Evolutionary conservation across 1,140 invertebrate genomes (phyloP).

Genomic region (Rhagoletis zephyria): DNA sequence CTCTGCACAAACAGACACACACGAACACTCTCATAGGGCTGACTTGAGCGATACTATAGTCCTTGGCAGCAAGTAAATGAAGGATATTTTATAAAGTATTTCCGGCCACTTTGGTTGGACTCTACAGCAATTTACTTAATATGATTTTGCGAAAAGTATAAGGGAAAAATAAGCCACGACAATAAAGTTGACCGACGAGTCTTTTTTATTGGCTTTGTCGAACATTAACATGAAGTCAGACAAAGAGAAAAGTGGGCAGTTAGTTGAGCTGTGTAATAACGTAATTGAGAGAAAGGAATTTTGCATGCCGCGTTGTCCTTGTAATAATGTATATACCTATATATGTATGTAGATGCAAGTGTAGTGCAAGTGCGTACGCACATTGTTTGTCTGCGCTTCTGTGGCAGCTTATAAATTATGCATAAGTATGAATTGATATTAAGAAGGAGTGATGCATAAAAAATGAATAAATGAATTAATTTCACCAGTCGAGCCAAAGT

Average conservation of each 20-base stretch:
- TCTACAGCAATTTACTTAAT: conserved; percentile 41
- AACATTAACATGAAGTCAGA: not conserved
- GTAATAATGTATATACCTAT: not conserved
- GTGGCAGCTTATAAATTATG: conserved; percentile 47
- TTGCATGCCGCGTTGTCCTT: conserved; percentile 15
- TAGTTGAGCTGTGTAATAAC: conserved; percentile 5
- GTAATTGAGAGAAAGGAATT: conserved; percentile 38
- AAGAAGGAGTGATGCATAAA: conserved; percentile 49
- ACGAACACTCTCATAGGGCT: not conserved
- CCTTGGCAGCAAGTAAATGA: not conserved
- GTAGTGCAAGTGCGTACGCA: not conserved
- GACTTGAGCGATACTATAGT: not conserved
- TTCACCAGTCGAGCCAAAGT: not conserved
- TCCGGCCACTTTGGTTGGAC: conserved; percentile 42
- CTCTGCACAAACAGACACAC: not conserved
- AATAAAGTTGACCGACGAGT: not conserved
- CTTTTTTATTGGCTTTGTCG: not conserved
- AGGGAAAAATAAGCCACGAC: not conserved
- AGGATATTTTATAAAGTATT: conserved; percentile 48
- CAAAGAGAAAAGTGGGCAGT: not conserved
- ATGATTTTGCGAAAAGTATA: conserved; percentile 17
- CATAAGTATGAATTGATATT: conserved; percentile 52
- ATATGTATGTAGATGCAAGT: not conserved
- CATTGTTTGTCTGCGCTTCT: conserved; percentile 26
- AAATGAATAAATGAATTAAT: conserved; percentile 45